Evolutionary conservation across 2,888 invertebrate genomes (phyloP).

Genomic region (Noctua janthe): DNA sequence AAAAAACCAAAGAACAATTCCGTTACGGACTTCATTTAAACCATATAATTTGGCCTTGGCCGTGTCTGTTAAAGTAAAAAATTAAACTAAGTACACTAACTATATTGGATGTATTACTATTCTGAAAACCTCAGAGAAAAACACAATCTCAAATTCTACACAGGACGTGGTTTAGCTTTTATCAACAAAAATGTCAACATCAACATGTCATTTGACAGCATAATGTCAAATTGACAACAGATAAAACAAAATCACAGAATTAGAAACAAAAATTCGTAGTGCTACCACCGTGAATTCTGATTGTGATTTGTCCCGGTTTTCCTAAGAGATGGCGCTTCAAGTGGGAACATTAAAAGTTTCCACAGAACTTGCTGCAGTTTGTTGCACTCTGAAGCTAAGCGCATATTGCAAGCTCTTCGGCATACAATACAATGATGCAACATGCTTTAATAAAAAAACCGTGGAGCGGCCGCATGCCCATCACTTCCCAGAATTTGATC

Average conservation of each 20-base stretch:
- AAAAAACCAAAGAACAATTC: conserved; percentile 81
- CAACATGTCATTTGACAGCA: background rate
- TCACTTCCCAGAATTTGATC: too few relatives aligned
- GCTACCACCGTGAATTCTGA: conserved; percentile 9
- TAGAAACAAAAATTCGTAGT: background rate
- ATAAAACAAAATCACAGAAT: background rate
- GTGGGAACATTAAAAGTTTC: background rate
- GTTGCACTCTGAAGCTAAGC: background rate
- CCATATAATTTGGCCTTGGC: conserved; percentile 63
- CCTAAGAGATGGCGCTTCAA: conserved; percentile 11
- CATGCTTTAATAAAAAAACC: background rate
- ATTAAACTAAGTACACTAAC: conserved; percentile 78
- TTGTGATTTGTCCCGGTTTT: background rate
- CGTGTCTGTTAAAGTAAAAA: background rate
- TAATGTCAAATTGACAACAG: background rate
- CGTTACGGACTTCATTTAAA: conserved; percentile 84
- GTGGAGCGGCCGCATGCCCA: too few relatives aligned
- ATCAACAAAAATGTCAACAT: conserved; percentile 12
- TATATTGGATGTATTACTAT: conserved; percentile 57
- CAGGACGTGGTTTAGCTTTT: background rate
- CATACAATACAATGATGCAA: background rate
- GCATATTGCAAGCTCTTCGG: background rate
- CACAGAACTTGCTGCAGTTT: background rate
- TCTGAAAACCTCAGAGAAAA: background rate
- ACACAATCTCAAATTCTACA: background rate